Evolutionary conservation across 1,140 invertebrate genomes (phyloP).

Genomic region (Atta texana): DNA sequence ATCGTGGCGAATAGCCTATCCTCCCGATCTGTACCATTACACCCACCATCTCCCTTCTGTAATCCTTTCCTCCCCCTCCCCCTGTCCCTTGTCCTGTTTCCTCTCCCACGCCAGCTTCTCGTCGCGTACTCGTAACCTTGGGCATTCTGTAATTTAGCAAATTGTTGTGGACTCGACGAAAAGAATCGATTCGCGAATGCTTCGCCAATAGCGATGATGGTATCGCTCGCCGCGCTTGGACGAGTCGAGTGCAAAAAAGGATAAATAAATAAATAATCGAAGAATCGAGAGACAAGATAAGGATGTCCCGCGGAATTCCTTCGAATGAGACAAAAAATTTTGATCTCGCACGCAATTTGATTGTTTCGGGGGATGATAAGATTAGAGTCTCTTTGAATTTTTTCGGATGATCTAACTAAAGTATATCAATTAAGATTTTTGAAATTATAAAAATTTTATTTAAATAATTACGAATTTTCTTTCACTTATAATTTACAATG

Average conservation of each 20-base stretch:
- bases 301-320: conserved; percentile 5
- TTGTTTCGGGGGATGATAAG: conserved; percentile 7
- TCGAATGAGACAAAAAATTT: not conserved
- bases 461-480: not conserved
- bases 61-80: not conserved
- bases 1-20: conserved; percentile 48
- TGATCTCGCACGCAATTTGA: conserved; percentile 14
- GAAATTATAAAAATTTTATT: not conserved
- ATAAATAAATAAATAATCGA: conserved; percentile 61
- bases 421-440: too few species aligned
- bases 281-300: conserved; percentile 31
- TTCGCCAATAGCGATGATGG: conserved; percentile 53
- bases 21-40: conserved; percentile 49
- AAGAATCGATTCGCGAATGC: conserved; percentile 65
- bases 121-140: conserved; percentile 75
- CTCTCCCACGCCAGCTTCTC: conserved; percentile 67
- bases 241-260: conserved; percentile 27
- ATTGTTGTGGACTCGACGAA: conserved; percentile 75
- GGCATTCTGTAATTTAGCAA: conserved; percentile 80
- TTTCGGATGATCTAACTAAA: not conserved
- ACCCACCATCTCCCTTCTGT: conserved; percentile 19
- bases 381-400: conserved; percentile 17
- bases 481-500: not conserved
- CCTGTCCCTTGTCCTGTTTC: not conserved
- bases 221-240: conserved; percentile 28